A percentile compares a stretch with the other conserved stretches of the same genome.
Evolutionary conservation across 2,888 invertebrate genomes (phyloP).

Genomic region (Phanerotoma sp.): DNA sequence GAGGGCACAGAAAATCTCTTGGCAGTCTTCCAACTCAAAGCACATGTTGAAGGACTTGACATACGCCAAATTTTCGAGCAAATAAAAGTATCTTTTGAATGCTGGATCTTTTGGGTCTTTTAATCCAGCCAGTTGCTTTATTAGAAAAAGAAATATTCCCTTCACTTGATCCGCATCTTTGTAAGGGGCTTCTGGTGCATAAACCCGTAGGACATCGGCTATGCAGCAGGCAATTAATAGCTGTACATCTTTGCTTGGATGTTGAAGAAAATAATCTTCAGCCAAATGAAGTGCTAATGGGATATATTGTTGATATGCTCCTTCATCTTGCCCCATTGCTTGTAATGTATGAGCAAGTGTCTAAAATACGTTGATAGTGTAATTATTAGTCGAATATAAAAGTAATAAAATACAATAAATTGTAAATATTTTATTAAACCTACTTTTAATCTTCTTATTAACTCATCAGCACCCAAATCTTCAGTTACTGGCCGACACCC

Average conservation of each 20-base stretch:
- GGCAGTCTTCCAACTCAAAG: slow-evolving; percentile 95
- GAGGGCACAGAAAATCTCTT: slow-evolving; percentile 92
- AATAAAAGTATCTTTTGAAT: slow-evolving; percentile 96
- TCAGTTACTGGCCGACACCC: slow-evolving; percentile 94
- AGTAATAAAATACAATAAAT: background rate
- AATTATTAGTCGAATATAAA: background rate
- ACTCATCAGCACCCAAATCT: slow-evolving; percentile 93
- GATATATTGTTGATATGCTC: slow-evolving; percentile 88
- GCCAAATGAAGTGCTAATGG: slow-evolving; percentile 90
- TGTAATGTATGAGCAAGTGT: slow-evolving; percentile 91
- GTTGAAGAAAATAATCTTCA: slow-evolving; percentile 88
- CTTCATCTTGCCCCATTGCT: slow-evolving; percentile 96
- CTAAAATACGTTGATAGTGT: slow-evolving; percentile 54
- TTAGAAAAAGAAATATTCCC: slow-evolving; percentile 91
- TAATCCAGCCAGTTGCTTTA: slow-evolving; percentile 88
- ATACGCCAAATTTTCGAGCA: slow-evolving; percentile 94
- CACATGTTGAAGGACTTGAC: slow-evolving; percentile 99
- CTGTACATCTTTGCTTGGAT: slow-evolving; percentile 90
- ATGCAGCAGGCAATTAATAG: slow-evolving; percentile 95
- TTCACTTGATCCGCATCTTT: slow-evolving; percentile 88
- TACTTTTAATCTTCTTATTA: slow-evolving; percentile 92
- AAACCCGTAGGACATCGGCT: slow-evolving; percentile 93
- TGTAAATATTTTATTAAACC: slow-evolving; percentile 10
- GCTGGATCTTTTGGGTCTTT: slow-evolving; percentile 97
- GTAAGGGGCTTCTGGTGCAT: slow-evolving; percentile 97